Conservation (phyloP, 2,113 vertebrate species). For the Marmota monax region DNA sequence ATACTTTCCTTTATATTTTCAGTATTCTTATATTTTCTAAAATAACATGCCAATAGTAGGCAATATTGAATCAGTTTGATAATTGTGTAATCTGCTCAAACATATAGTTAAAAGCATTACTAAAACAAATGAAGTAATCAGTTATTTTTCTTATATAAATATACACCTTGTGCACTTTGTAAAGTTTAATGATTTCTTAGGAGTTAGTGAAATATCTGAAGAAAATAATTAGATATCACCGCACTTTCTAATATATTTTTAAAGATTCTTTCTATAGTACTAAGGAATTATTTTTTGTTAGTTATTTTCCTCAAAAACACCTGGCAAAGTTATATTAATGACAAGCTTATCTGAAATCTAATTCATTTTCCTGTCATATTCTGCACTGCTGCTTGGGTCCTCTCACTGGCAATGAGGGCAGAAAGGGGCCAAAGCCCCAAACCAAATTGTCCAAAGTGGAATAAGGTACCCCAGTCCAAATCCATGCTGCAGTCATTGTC, state of each 20-base stretch:
- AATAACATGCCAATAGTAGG: not conserved
- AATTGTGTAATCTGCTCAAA: not conserved
- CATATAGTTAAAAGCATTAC: not conserved
- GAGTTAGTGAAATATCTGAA: not conserved
- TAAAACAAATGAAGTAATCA: not conserved
- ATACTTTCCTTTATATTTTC: not conserved
- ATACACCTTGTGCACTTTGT: not conserved
- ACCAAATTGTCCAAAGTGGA: not conserved
- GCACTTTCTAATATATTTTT: constrained; percentile 15
- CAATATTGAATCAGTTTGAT: not conserved
- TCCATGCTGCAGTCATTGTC: not conserved
- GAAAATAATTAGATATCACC: not conserved
- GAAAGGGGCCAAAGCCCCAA: not conserved
- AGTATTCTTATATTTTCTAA: constrained; percentile 20
- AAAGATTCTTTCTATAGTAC: not conserved
- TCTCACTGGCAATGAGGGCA: not conserved
- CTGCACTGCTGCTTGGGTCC: not conserved
- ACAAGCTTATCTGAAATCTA: not conserved
- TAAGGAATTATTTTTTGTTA: not conserved
- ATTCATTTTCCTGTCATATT: not conserved
- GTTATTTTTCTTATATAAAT: not conserved
- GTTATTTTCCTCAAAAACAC: constrained; percentile 39
- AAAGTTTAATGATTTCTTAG: not conserved
- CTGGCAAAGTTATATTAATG: not conserved
- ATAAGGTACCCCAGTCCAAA: not conserved